A percentile compares a stretch with the other conserved stretches of the same genome.
These are phyloP conservation scores for Sarcophaga peregrina DNA, from an alignment of 1,140 invertebrate genomes.

Conservation along the genomic window DNA sequence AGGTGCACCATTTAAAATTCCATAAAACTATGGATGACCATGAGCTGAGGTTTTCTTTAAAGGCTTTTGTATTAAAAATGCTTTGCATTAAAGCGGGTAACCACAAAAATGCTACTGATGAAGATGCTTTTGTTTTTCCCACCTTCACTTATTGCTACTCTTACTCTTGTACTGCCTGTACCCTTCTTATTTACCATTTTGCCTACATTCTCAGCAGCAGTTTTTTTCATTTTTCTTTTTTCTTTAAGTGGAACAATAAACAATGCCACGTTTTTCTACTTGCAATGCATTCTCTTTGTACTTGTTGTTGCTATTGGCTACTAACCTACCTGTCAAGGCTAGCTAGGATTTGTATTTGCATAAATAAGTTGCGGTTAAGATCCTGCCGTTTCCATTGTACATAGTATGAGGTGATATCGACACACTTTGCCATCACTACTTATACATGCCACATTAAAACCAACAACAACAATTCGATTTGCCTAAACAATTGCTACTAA, in stretches of 20 bases:
- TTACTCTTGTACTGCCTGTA: neutral
- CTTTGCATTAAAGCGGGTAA: neutral
- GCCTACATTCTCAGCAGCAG: too few species aligned
- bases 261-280: conserved; percentile 14
- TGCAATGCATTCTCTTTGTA: neutral
- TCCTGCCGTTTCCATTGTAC: neutral
- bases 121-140: conserved; percentile 21
- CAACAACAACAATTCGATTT: neutral
- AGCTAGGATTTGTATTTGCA: neutral
- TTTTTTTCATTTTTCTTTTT: too few species aligned
- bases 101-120: neutral
- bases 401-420: neutral
- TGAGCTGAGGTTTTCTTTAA: neutral
- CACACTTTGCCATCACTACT: too few species aligned
- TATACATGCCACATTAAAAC: neutral
- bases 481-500: neutral
- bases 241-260: neutral
- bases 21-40: neutral
- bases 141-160: neutral
- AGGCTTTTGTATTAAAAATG: conserved; percentile 10
- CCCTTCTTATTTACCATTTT: too few species aligned
- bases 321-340: neutral
- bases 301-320: neutral
- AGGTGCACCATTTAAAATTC: neutral
- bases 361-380: conserved; percentile 7